Evolutionary conservation across 2,888 invertebrate species (phyloP).

Genomic region (Himalopsyche anomala): DNA sequence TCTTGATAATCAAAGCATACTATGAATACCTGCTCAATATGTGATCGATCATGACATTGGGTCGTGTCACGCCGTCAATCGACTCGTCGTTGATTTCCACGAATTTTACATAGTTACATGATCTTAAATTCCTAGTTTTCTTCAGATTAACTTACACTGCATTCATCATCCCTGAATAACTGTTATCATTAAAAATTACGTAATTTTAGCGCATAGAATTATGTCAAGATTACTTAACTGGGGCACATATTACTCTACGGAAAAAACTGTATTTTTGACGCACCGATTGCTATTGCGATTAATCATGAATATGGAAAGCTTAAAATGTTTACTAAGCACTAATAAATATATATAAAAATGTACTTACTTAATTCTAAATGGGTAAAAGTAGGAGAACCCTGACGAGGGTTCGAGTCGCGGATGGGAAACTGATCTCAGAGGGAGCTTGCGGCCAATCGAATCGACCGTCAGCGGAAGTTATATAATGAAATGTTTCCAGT

Average conservation of each 20-base stretch:
- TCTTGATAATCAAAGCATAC: slow-evolving; percentile 12
- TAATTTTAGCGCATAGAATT: slow-evolving; percentile 54
- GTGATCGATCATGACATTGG: slow-evolving; percentile 38
- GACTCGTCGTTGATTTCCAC: background rate
- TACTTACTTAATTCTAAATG: slow-evolving; percentile 59
- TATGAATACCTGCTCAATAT: background rate
- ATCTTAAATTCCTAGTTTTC: background rate
- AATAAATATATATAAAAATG: background rate
- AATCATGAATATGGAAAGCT: background rate
- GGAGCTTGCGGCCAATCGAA: slow-evolving; percentile 34
- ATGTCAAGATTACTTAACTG: slow-evolving; percentile 59
- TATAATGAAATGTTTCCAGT: background rate
- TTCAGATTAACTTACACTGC: background rate
- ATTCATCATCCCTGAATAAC: background rate
- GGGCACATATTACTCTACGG: slow-evolving; percentile 50
- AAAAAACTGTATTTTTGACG: background rate
- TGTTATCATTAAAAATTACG: slow-evolving; percentile 49
- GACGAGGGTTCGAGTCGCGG: slow-evolving; percentile 52
- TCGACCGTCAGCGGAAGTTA: slow-evolving; percentile 33
- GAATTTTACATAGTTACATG: background rate
- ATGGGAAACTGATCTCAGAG: slow-evolving; percentile 32
- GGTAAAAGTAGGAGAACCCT: slow-evolving; percentile 54
- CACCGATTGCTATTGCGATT: background rate
- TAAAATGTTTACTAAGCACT: background rate
- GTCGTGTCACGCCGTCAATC: background rate